Conservation (phyloP, 2,113 vertebrate genomes). For the Falco punctatus region DNA sequence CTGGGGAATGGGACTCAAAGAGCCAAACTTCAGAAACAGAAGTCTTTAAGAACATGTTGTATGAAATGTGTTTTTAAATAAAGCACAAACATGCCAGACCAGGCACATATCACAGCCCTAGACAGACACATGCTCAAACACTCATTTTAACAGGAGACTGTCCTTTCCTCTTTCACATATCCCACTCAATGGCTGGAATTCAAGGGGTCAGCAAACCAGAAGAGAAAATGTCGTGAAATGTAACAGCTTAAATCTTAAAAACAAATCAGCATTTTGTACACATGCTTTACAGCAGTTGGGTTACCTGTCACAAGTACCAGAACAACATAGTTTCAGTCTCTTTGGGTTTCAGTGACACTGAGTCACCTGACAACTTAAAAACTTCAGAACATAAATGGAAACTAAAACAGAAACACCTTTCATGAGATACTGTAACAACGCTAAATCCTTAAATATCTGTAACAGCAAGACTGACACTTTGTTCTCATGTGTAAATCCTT, state of each 20-base stretch:
- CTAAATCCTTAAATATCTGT: not conserved
- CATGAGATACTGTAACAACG: not conserved
- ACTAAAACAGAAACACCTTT: not conserved
- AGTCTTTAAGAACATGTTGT: not conserved
- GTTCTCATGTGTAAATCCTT: not conserved
- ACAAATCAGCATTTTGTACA: not conserved
- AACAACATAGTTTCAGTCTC: not conserved
- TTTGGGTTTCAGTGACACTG: not conserved
- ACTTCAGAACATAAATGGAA: not conserved
- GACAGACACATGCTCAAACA: not conserved
- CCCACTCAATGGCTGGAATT: not conserved
- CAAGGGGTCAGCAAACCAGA: not conserved
- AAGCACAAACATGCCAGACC: not conserved
- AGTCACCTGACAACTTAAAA: not conserved
- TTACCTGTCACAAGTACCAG: not conserved
- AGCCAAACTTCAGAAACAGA: not conserved
- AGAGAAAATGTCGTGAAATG: not conserved
- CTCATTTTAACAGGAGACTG: not conserved
- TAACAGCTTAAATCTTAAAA: not conserved
- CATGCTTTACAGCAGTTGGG: not conserved
- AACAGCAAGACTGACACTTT: not conserved
- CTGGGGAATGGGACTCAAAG: not conserved
- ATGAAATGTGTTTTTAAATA: not conserved
- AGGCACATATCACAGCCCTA: not conserved
- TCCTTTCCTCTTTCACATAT: not conserved